Evolutionary conservation across 2,797 vertebrate species (phyloP), one percentile per base, ranked within the genome.

Genomic region (Odontamblyopus lacepedii): DNA sequence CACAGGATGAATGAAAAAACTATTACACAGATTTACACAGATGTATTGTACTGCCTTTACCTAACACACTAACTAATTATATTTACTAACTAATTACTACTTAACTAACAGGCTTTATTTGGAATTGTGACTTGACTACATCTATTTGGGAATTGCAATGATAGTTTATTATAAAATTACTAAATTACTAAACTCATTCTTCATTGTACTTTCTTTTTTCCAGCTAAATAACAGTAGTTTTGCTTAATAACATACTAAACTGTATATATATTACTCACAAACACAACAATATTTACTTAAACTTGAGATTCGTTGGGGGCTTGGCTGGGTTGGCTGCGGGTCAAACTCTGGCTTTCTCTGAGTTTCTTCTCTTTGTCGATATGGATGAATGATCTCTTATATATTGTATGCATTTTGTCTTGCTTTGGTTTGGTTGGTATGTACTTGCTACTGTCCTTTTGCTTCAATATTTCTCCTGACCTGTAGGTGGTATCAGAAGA

Each of bases 401-500:
- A 55, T 11, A 55, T 23, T 23, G 3, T 23, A 23, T 38, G 16
- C 3, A 19, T 12, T 32, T 5, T n/a, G 7, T 63, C 19, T 62
- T 29, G 15, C 15, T 63, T 61, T 63, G 29, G 7, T 35, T 63
- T 30, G 32, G 62, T 50, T 66, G 16, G 13, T 50, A 12, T 66
- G 44, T 16, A 50, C 19, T 35, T 38, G 8, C 35, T 9, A 11
- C 18, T 53, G 51, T n/a, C 35, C 19, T 32, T 29, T 83, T 48
- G 83, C 63, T 64, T 26, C 38, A 48, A n/a, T 78, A 67, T 78
- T 71, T 6, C 85, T 55, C 83, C 70, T 67, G 19, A 86, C 86
- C 85, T 88, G 66, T 48, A 92, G 89, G 84, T 72, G 73, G 71
- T 83, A 3, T 57, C 82, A 56, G 90, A 90, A 73, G 89, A 88